phyloP scores from a whole-genome alignment of 2,797 vertebrate genomes.

The Iguana delicatissima region DNA sequence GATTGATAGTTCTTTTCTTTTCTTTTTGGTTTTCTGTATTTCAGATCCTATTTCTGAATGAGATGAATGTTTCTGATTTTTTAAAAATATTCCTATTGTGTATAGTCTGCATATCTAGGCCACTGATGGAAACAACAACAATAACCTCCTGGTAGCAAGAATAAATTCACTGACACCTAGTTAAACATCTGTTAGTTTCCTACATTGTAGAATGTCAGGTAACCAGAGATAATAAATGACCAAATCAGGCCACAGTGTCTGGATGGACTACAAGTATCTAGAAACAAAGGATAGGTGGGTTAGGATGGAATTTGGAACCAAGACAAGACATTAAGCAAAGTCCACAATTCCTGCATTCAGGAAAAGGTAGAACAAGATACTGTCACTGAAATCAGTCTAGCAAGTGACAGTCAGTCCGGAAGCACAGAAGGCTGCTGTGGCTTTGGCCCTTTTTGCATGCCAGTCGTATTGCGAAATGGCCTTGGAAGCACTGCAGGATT shows the following conservation, averaged over 20 bases:
- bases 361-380: background rate
- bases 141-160: background rate
- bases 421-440: background rate
- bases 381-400: background rate
- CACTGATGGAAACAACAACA: background rate
- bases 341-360: background rate
- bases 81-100: background rate
- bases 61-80: too few species aligned
- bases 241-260: background rate
- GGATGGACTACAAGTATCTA: too few species aligned
- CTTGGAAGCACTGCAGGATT: too few species aligned
- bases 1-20: too few species aligned
- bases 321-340: background rate
- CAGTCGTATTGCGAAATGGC: too few species aligned
- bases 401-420: background rate
- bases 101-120: background rate
- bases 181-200: background rate
- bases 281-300: background rate
- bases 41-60: too few species aligned
- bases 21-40: too few species aligned
- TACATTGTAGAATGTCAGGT: background rate
- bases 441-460: background rate
- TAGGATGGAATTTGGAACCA: background rate
- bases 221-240: background rate
- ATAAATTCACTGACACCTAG: background rate